Percentiles rank a stretch among this genome's conserved stretches.
These are phyloP conservation scores for Apostichopus leukothele DNA, from an alignment of 53 echinoderm and acorn worm genomes.

Conservation along the genomic window DNA sequence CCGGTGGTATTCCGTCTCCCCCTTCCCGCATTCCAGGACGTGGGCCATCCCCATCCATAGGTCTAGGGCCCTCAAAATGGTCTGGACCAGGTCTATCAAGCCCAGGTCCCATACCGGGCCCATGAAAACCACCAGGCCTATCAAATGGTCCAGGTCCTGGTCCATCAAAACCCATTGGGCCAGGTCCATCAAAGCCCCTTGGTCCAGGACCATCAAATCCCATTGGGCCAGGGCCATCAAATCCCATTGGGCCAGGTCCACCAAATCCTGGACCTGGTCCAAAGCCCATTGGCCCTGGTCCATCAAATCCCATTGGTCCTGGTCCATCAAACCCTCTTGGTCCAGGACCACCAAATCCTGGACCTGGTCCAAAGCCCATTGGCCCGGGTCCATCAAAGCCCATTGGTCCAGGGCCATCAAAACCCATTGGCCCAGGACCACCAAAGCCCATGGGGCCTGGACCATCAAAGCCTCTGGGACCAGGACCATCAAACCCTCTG, in stretches of 20 bases:
- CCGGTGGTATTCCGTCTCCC: background rate
- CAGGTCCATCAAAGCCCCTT: slow-evolving; percentile 33
- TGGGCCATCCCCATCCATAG: background rate
- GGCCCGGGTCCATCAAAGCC: slow-evolving; percentile 11
- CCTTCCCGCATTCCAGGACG: background rate
- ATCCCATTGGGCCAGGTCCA: slow-evolving; percentile 20
- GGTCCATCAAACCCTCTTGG: slow-evolving; percentile 38
- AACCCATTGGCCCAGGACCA: background rate
- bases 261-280: slow-evolving; percentile 15
- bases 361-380: slow-evolving; percentile 20
- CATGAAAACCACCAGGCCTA: slow-evolving; percentile 42
- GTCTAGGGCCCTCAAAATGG: slow-evolving; percentile 24
- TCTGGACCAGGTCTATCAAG: slow-evolving; percentile 27
- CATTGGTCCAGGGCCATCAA: slow-evolving; percentile 39
- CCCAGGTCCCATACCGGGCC: background rate
- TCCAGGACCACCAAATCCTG: slow-evolving; percentile 5
- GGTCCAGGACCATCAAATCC: slow-evolving; percentile 46
- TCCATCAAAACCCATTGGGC: slow-evolving; percentile 27
- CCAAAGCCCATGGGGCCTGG: slow-evolving; percentile 26
- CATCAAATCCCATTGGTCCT: slow-evolving; percentile 31
- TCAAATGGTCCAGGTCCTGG: slow-evolving; percentile 26
- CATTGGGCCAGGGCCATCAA: slow-evolving; percentile 26
- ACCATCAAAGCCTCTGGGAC: slow-evolving; percentile 49
- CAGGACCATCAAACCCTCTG: slow-evolving; percentile 32
- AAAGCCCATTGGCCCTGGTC: slow-evolving; percentile 50